phyloP scores from a whole-genome alignment of 1,140 invertebrate genomes.

The Asbolus verrucosus region DNA sequence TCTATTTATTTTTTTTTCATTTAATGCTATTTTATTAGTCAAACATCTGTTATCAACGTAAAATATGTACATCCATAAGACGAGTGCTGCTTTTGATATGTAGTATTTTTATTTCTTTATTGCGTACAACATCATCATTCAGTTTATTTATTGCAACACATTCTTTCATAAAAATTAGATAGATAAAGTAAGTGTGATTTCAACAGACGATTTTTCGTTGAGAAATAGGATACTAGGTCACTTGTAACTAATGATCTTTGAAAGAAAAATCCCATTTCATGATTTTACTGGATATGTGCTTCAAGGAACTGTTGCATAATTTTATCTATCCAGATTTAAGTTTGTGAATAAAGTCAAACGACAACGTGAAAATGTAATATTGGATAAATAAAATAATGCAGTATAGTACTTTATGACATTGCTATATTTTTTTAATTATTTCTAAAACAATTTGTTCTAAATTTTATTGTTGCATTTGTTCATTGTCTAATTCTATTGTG shows the following conservation, averaged over 20 bases:
- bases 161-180: slow-evolving; percentile 37
- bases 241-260: slow-evolving; percentile 9
- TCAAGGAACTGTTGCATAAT: background rate
- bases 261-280: background rate
- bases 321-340: background rate
- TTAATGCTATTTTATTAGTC: slow-evolving; percentile 30
- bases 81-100: slow-evolving; percentile 15
- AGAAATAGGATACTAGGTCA: slow-evolving; percentile 31
- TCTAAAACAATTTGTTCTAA: slow-evolving; percentile 31
- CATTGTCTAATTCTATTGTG: no score
- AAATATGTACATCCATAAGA: slow-evolving; percentile 15
- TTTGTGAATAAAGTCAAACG: no score
- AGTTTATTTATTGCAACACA: slow-evolving; percentile 37
- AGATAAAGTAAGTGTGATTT: slow-evolving; percentile 36
- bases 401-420: no score
- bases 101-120: slow-evolving; percentile 35
- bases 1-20: slow-evolving; percentile 14
- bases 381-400: no score
- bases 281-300: background rate
- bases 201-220: slow-evolving; percentile 27
- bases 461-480: slow-evolving; percentile 20
- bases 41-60: slow-evolving; percentile 20
- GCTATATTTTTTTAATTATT: background rate
- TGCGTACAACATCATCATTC: slow-evolving; percentile 36
- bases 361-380: no score